Conservation (phyloP, 2,113 vertebrate genomes). For the Cricetomys ansorgei region DNA sequence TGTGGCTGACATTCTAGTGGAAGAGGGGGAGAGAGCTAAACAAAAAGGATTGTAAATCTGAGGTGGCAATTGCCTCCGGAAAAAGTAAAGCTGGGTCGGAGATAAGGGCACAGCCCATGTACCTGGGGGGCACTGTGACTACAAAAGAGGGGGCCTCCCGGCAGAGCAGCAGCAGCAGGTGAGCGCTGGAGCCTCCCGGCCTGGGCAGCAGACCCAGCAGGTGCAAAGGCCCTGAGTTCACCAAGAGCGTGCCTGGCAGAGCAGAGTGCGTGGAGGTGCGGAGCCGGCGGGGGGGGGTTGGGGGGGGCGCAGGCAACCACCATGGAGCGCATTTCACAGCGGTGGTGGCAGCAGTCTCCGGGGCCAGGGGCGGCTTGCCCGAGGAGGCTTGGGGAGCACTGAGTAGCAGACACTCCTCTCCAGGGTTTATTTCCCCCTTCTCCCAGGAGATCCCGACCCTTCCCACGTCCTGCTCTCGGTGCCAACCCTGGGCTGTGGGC, state of each 20-base stretch:
- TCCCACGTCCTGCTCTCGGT: background rate
- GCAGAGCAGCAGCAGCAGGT: background rate
- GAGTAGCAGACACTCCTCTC: background rate
- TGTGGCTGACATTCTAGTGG: background rate
- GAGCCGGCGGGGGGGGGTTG: background rate
- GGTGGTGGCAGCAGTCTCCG: background rate
- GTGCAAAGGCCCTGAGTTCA: background rate
- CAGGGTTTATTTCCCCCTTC: background rate
- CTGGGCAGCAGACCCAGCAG: background rate
- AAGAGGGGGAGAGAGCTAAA: background rate
- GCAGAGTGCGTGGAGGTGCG: background rate
- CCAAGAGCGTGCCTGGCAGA: background rate
- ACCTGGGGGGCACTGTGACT: background rate
- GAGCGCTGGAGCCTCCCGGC: background rate
- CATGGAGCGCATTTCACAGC: background rate
- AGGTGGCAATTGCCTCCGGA: background rate
- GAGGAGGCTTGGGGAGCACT: background rate
- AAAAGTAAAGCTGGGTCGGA: background rate
- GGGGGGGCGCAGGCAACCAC: too few relatives aligned
- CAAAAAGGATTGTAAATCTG: background rate
- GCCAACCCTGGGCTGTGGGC: background rate
- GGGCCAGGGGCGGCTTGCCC: background rate
- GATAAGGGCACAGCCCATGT: background rate
- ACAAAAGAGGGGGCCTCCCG: background rate
- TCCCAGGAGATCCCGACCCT: background rate